Base-by-base conservation (phyloP, 1,140 invertebrate species). In the Scaptomyza pallida region DNA sequence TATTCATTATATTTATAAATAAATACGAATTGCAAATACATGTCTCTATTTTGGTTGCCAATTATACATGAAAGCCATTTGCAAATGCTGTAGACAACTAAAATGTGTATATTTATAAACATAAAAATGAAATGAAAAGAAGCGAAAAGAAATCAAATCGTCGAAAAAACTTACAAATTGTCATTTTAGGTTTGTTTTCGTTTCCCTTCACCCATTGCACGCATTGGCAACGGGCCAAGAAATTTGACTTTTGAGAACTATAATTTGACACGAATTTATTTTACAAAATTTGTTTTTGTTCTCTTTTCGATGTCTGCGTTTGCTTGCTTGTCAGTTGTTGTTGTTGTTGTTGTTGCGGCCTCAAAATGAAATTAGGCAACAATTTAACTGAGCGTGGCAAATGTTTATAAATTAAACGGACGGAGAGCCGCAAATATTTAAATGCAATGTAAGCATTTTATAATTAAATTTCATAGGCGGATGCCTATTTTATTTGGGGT, bases 191-290 rank as follows among this genome's bases (percentile, higher is more conserved):
- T 51, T 3, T 62, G 6, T 23, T 9, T 30, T 21, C 8, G 41
- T 23, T 17, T 26, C 21, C 10, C 40, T 16, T 30, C 8, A 12
- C 10, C 33, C 52, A 45, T 35, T 35, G 3, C 35, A 12, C 16
- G 8, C 6, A 15, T 37, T 61, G 80, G 81, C 43, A 37, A 5
- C 10, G 3, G 44, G 77, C 80, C 83, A 71, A 44, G 44, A 68
- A 73, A 86, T 86, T 81, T 74, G 73, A 86, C 81, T 81, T 76
- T 63, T 70, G 72, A 62, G 76, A 79, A 73, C 75, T 75, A 83
- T 85, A 85, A 85, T 85, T 86, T 85, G 81, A 85, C 81, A 88
- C 81, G 54, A 85, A 85, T 85, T 74, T 85, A 77, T 85, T 65
- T 64, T 35, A 45, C 41, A 48, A 23, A 59, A 52, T 59, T 60